Conservation (phyloP, 2,797 vertebrate genomes). For the Gymnodraco acuticeps region DNA sequence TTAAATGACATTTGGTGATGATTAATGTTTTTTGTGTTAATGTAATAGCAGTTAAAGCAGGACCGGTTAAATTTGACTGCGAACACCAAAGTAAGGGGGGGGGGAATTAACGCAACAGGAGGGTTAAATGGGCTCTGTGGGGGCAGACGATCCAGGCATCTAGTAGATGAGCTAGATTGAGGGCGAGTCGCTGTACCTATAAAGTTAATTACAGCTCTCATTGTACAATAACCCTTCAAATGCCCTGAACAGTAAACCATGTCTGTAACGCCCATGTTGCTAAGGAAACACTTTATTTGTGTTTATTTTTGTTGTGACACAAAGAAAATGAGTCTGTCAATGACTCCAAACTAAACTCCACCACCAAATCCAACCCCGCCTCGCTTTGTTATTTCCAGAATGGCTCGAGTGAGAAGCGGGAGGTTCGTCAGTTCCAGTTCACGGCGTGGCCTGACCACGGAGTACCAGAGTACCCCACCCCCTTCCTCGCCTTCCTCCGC, state of each 20-base stretch:
- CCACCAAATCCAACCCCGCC: neutral
- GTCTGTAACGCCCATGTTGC: neutral
- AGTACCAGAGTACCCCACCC: constrained; percentile 96
- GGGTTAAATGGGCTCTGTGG: no score
- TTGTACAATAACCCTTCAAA: neutral
- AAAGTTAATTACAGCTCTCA: neutral
- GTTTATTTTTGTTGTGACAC: neutral
- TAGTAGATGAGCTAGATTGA: neutral
- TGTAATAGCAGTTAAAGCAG: no score
- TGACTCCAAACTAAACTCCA: neutral
- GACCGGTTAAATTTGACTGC: no score
- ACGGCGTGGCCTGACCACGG: constrained; percentile 98
- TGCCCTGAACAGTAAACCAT: neutral
- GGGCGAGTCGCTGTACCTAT: neutral
- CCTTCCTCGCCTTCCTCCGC: constrained; percentile 97
- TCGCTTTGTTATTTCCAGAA: constrained; percentile 82
- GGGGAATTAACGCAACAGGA: no score
- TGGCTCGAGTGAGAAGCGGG: constrained; percentile 96
- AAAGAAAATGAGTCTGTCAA: neutral
- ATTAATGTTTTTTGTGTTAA: no score
- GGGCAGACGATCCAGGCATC: neutral
- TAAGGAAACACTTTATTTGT: neutral
- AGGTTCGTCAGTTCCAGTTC: constrained; percentile 99
- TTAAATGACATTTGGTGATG: no score
- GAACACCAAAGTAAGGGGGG: no score